Evolutionary conservation across 2,113 vertebrate genomes (phyloP), one percentile per base, ranked within the genome.

Genomic region (Myiopsitta monachus): DNA sequence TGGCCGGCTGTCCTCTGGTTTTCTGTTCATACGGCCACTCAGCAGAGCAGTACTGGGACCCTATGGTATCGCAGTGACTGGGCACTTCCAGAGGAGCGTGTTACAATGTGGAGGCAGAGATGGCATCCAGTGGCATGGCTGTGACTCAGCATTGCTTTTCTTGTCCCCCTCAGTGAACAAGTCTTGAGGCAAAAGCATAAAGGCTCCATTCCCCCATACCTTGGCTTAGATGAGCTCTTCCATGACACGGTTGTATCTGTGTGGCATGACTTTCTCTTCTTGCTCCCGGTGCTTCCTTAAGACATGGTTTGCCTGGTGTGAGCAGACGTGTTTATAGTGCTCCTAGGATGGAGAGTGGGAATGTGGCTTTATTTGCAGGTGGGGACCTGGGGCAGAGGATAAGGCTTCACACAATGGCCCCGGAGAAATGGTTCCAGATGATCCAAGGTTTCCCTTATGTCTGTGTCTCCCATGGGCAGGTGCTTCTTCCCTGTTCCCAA

Each of bases 11-110:
- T 14, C n/a, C 78, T 26, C n/a, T 18, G 36, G 15, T 30, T 83
- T 46, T 33, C 44, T 61, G 10, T 72, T 28, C 11, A 4, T 39
- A 3, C 39, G 1, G 1, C 30, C 3, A 2, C 46, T 41, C 22
- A 10, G 31, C 18, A 9, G 51, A 24, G 3, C 2, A 3, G 59
- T 39, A 9, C 26, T 21, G 27, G 44, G 30, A 4, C 0, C 1
- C 14, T 17, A 44, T 19, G 27, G 14, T 46, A 1, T 3, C 9
- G 18, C 67, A 24, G 73, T 6, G 1, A 6, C 30, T 6, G 27
- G 30, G 39, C 9, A 1, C 46, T 41, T 70, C 16, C 46, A 11
- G 51, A 64, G 64, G 44, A 77, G n/a, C 7, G 2, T 5, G 1
- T 44, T 59, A 18, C 24, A 24, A 6, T 8, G 3, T 6, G 52